Conservation (phyloP, 2,888 invertebrate species). For the Drosophila nigricruria region DNA sequence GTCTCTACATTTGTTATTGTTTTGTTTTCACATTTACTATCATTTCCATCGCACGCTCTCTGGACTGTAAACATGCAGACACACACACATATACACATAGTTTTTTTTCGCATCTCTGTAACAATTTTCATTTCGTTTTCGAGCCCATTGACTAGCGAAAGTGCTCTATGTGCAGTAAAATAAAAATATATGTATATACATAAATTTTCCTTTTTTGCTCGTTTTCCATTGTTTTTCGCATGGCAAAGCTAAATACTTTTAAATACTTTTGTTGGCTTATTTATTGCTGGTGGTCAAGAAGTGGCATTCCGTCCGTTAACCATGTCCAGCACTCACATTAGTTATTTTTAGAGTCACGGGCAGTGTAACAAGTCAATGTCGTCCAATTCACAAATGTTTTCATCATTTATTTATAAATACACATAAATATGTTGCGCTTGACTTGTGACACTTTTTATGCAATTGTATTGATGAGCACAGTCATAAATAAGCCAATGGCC, state of each 20-base stretch:
- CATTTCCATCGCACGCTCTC: conserved; percentile 40
- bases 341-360: conserved; percentile 66
- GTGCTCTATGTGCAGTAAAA: conserved; percentile 36
- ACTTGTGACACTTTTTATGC: conserved; percentile 3
- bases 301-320: conserved; percentile 14
- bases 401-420: conserved; percentile 68
- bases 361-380: conserved; percentile 76
- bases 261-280: conserved; percentile 11
- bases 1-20: conserved; percentile 46
- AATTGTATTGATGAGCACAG: background rate
- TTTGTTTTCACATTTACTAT: conserved; percentile 50
- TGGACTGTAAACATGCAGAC: conserved; percentile 22
- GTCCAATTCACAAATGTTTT: conserved; percentile 49
- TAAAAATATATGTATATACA: conserved; percentile 3
- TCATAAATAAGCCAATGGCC: background rate
- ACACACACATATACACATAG: background rate
- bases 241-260: conserved; percentile 9
- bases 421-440: conserved; percentile 23
- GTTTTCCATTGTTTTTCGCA: conserved; percentile 28
- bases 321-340: conserved; percentile 40
- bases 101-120: conserved; percentile 26
- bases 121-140: conserved; percentile 71
- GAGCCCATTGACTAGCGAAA: conserved; percentile 61
- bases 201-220: conserved; percentile 7
- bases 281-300: conserved; percentile 40